Evolutionary conservation across 2,113 vertebrate genomes (phyloP).

Genomic region (Vombatus ursinus): DNA sequence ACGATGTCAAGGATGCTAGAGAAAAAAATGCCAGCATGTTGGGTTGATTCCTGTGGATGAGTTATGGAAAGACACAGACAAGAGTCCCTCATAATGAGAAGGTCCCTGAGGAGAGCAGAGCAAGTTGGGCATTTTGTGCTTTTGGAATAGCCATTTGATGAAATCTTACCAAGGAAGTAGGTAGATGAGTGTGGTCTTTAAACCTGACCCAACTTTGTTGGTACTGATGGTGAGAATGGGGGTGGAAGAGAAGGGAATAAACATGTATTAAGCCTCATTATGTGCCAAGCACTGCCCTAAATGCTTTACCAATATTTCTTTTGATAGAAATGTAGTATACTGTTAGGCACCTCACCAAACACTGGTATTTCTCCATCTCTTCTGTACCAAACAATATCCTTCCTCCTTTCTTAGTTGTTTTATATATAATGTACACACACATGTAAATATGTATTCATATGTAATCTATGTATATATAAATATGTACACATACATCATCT

Average conservation of each 20-base stretch:
- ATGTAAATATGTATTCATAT: no score
- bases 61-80: not conserved
- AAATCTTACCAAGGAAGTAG: not conserved
- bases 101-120: not conserved
- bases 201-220: not conserved
- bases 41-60: not conserved
- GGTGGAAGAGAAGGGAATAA: not conserved
- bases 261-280: not conserved
- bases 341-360: not conserved
- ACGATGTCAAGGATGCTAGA: not conserved
- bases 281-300: not conserved
- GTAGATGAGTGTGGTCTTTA: not conserved
- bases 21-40: not conserved
- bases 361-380: not conserved
- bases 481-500: not conserved
- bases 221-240: not conserved
- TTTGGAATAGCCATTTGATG: not conserved
- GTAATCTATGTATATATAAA: no score
- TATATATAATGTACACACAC: no score
- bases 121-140: not conserved
- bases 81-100: not conserved
- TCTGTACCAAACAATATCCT: not conserved
- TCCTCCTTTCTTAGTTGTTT: not conserved
- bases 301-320: not conserved
- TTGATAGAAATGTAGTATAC: not conserved